Evolutionary conservation across 2,888 invertebrate genomes (phyloP), one percentile per base, ranked within the genome.

Genomic region (Meganola albula): DNA sequence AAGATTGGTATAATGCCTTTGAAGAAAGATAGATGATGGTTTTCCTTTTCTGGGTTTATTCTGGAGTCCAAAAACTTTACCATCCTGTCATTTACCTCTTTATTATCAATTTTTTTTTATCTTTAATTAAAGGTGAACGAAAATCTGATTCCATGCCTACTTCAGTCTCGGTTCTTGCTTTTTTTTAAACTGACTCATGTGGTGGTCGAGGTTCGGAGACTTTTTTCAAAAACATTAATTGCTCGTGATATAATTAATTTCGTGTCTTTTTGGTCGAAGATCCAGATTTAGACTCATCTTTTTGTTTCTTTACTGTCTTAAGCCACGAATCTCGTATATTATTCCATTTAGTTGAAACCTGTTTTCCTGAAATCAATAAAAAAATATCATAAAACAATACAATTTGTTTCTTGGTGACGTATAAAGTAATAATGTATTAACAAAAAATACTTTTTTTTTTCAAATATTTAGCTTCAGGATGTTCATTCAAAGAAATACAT

Each of bases 31-130:
- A 51, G 40, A 36, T 46, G 36, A 41, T 44, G 44, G 46, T 39
- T 46, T 46, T 48, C 36, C 25, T 49, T 48, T 46, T 46, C 40
- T 48, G 40, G 43, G 40, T 41, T 49, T 28, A 49, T 49, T 47
- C 44, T 48, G 36, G 37, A 43, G 40, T 48, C 43, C 38, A 43
- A 40, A 40, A 44, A 44, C 40, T 40, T 36, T 35, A 31, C 20
- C 42, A 48, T 45, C 45, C 13, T 45, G 20, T 45, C 40, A 38
- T 43, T 41, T 45, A 40, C 38, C 26, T 43, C 31, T 40, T n/a
- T n/a, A n/a, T n/a, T n/a, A n/a, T n/a, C n/a, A n/a, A n/a, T n/a
- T n/a, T n/a, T n/a, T n/a, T n/a, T 43, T 46, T 46, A 46, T 45
- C 40, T 43, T 45, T 45, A 44, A 37, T 37, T 44, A 46, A 44